Percentiles rank a stretch among this genome's conserved stretches.
Conservation (phyloP, 1,140 invertebrate genomes). For the Pygmarrhopalites habei region DNA sequence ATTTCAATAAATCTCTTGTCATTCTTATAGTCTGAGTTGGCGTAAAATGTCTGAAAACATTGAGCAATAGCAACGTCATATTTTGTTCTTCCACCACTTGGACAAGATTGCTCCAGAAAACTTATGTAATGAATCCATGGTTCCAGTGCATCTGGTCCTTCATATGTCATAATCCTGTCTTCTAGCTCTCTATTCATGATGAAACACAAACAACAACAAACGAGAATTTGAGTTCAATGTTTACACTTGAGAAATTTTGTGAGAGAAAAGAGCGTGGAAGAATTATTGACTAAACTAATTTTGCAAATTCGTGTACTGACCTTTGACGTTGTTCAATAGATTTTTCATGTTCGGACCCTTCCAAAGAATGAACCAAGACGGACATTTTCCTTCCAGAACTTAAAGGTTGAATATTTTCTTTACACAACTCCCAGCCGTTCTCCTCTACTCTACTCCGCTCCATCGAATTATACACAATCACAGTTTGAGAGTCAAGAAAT, state of each 20-base stretch:
- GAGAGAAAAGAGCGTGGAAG: no score
- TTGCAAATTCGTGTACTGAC: no score
- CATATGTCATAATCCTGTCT: not conserved
- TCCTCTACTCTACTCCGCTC: conserved; percentile 79
- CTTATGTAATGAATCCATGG: conserved; percentile 10
- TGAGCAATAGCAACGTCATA: not conserved
- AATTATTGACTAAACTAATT: no score
- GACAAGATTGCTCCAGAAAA: conserved; percentile 24
- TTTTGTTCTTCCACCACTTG: conserved; percentile 10
- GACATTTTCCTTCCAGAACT: conserved; percentile 20
- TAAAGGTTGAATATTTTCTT: conserved; percentile 36
- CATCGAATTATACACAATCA: conserved; percentile 89
- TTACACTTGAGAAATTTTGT: no score
- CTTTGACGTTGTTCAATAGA: no score
- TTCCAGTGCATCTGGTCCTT: conserved; percentile 23
- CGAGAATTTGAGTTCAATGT: no score
- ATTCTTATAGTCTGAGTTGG: conserved; percentile 1
- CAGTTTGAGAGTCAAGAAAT: conserved; percentile 91
- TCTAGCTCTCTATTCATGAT: conserved; percentile 13
- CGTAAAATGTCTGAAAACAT: conserved; percentile 1
- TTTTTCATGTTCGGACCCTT: not conserved
- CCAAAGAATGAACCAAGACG: conserved; percentile 14
- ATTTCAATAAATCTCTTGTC: conserved; percentile 24
- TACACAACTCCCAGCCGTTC: conserved; percentile 32
- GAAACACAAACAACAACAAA: no score